Evolutionary conservation across 2,888 invertebrate species (phyloP).

Genomic region (Neoascia interrupta): DNA sequence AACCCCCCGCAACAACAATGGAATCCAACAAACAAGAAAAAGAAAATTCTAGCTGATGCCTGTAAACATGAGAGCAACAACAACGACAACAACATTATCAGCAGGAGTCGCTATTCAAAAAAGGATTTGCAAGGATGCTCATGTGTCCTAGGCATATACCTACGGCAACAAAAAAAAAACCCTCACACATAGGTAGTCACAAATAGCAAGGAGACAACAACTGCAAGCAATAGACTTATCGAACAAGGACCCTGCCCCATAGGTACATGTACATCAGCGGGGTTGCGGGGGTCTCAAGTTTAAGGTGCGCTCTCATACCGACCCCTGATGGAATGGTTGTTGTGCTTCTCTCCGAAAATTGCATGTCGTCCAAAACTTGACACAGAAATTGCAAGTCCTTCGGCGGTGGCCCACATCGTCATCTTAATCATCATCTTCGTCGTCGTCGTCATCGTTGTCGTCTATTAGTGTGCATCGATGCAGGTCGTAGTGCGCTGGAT

Average conservation of each 20-base stretch:
- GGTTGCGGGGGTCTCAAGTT: constrained; percentile 30
- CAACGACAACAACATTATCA: constrained; percentile 23
- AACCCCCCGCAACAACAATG: constrained; percentile 33
- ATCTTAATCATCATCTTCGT: constrained; percentile 11
- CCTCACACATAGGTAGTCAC: too few species aligned
- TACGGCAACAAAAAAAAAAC: too few species aligned
- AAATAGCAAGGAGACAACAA: constrained; percentile 46
- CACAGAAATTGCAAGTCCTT: constrained; percentile 57
- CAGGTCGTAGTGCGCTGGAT: constrained; percentile 29
- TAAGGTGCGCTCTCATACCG: constrained; percentile 31
- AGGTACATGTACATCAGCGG: background rate
- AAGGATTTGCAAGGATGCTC: constrained; percentile 49
- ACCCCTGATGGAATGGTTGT: background rate
- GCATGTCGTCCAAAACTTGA: constrained; percentile 59
- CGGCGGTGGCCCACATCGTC: constrained; percentile 11
- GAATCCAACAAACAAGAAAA: too few species aligned
- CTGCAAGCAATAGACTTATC: constrained; percentile 57
- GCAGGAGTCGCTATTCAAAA: constrained; percentile 30
- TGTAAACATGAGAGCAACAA: constrained; percentile 43
- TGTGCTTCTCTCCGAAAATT: constrained; percentile 29
- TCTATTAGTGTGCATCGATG: constrained; percentile 58
- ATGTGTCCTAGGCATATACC: background rate
- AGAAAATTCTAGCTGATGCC: constrained; percentile 42
- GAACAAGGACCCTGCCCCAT: constrained; percentile 24
- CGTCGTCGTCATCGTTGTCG: constrained; percentile 24